A percentile compares a stretch with the other conserved stretches of the same genome.
These are phyloP conservation scores for Onthophagus sagittarius DNA, from an alignment of 2,888 invertebrate species.

Conservation along the genomic window DNA sequence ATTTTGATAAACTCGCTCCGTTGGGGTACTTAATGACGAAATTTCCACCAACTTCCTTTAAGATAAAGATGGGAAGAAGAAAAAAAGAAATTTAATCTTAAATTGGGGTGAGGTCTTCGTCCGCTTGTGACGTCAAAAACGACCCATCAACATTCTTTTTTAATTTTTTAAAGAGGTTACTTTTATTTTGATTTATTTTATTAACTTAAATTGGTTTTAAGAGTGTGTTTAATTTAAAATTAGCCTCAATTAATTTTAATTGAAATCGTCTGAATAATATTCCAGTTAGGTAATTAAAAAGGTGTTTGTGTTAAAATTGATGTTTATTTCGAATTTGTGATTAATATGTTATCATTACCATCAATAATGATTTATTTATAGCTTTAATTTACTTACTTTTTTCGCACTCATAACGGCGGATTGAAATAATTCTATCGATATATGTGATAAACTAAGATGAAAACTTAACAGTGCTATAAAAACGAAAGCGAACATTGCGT, in stretches of 20 bases:
- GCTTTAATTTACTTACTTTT: neutral
- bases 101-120: neutral
- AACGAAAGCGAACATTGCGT: neutral
- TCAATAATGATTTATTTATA: too few relatives aligned
- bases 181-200: neutral
- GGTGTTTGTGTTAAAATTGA: too few relatives aligned
- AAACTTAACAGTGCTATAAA: neutral
- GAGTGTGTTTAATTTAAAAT: neutral
- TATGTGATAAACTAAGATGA: neutral
- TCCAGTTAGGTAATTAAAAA: too few relatives aligned
- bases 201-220: neutral
- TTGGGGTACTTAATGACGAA: slow-evolving; percentile 51
- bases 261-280: too few relatives aligned
- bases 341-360: too few relatives aligned
- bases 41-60: slow-evolving; percentile 33
- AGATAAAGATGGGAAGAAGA: neutral
- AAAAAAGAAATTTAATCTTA: neutral
- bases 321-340: too few relatives aligned
- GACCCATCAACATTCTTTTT: neutral
- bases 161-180: neutral
- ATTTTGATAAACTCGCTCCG: slow-evolving; percentile 50
- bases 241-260: too few relatives aligned
- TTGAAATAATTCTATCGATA: neutral
- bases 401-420: neutral
- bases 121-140: neutral